Percentiles rank a stretch among this genome's conserved stretches.
phyloP scores from a whole-genome alignment of 1,140 invertebrate genomes.

The Danaus melanippus region DNA sequence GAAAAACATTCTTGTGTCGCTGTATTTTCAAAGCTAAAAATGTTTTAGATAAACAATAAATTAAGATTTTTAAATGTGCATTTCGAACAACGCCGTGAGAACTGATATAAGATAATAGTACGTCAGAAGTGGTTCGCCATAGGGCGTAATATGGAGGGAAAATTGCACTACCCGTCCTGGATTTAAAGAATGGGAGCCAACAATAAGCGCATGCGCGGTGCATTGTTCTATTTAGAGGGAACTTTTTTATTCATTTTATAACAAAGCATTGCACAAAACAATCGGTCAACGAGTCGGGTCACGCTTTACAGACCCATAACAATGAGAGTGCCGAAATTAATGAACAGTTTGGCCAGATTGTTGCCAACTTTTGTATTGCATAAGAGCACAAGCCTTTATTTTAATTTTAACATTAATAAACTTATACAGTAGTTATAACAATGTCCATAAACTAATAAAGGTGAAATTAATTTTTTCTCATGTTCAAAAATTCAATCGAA shows the following conservation, averaged over 20 bases:
- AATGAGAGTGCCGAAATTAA: conserved; percentile 53
- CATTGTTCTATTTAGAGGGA: conserved; percentile 30
- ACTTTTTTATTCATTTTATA: conserved; percentile 31
- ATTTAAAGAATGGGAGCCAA: conserved; percentile 27
- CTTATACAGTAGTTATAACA: no score
- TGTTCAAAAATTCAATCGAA: no score
- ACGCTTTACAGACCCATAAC: conserved; percentile 39
- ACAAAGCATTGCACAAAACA: conserved; percentile 44
- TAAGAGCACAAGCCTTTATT: neutral
- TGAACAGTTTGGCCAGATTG: conserved; percentile 29
- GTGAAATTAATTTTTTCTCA: no score
- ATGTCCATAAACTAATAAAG: no score
- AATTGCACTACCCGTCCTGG: conserved; percentile 33
- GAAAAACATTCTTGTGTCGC: no score
- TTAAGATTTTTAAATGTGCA: conserved; percentile 5
- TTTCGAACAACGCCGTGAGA: conserved; percentile 27
- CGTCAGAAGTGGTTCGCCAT: conserved; percentile 16
- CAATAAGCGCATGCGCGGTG: conserved; percentile 36
- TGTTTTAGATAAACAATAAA: neutral
- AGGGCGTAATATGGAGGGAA: conserved; percentile 33
- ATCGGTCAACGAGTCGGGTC: conserved; percentile 36
- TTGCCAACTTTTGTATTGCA: conserved; percentile 16
- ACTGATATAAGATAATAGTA: conserved; percentile 35
- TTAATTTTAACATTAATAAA: no score
- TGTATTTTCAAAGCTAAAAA: no score